Evolutionary conservation across 2,888 invertebrate genomes (phyloP), one percentile per base, ranked within the genome.

Genomic region (Habroteleia sp.): DNA sequence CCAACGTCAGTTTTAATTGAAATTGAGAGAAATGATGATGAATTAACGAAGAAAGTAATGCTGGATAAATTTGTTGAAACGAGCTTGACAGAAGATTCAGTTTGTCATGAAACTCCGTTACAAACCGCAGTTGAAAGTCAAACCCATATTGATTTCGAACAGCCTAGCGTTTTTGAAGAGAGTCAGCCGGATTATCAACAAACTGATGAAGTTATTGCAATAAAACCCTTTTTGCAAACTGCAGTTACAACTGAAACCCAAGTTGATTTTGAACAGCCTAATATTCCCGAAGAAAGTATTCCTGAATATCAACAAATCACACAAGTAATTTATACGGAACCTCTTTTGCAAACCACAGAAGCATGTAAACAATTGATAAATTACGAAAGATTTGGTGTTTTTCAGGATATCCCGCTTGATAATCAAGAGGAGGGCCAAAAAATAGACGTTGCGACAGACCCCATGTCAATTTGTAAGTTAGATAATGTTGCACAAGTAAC

Each of bases 381-480:
- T 25, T 37, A 39, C n/a, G 68, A 74, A 63, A 63, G 31, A 46
- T 44, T 23, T n/a, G 23, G 20, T 4, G 48, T 27, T 1, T 29
- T 29, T 3, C 14, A 35, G 11, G 63, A 54, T 5, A 44, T 5
- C 29, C 13, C 48, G 1, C 4, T 3, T 6, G 52, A 44, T 42
- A 35, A 1, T 16, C 27, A 33, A 14, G 31, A 10, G 39, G 33
- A 35, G 11, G 11, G 4, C 3, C 65, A 74, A 48, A 83, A 82
- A 41, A 54, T 75, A 13, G 60, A 78, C 16, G 80, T 86, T 82
- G 86, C 85, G 83, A 85, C 76, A 62, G 76, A 50, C 1, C 35
- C 74, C 1, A 72, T 62, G 65, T 33, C 71, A 41, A 44, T 80
- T 81, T 87, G 88, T 88, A 88, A 88, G 88, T 88, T 83, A 71